These are phyloP conservation scores for Pedetes capensis DNA, from an alignment of 2,113 vertebrate genomes.

Conservation along the genomic window DNA sequence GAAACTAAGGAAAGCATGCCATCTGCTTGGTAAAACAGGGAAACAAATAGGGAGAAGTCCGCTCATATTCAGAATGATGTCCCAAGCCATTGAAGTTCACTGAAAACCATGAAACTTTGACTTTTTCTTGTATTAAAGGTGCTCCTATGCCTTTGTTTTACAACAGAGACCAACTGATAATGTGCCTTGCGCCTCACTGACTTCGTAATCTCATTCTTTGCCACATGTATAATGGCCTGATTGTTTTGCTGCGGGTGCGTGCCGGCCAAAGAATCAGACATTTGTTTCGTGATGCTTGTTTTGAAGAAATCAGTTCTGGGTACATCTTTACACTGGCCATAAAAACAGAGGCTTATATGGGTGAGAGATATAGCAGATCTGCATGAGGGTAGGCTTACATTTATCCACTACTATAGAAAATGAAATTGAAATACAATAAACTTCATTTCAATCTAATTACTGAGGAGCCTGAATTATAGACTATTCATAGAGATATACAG, in stretches of 20 bases:
- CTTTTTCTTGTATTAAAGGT: constrained; percentile 16
- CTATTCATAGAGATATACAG: constrained; percentile 52
- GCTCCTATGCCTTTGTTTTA: constrained; percentile 60
- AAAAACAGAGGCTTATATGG: constrained; percentile 58
- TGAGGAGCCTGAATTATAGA: constrained; percentile 48
- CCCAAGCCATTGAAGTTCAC: not conserved
- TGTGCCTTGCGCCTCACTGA: constrained; percentile 53
- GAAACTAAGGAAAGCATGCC: not conserved
- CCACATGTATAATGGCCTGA: constrained; percentile 70
- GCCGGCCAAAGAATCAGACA: constrained; percentile 62
- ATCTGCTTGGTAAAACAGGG: constrained; percentile 9
- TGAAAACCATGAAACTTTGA: not conserved
- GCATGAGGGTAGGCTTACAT: not conserved
- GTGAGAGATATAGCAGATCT: not conserved
- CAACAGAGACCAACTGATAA: constrained; percentile 52
- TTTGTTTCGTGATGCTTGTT: constrained; percentile 73
- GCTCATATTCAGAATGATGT: not conserved
- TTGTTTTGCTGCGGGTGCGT: constrained; percentile 65
- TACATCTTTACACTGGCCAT: constrained; percentile 74
- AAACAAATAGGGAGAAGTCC: not conserved
- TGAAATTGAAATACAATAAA: constrained; percentile 41
- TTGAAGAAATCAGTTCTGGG: constrained; percentile 77
- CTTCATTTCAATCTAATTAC: constrained; percentile 51
- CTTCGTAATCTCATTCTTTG: constrained; percentile 71
- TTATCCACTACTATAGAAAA: not conserved